A percentile compares a stretch with the other conserved stretches of the same genome.
Conservation (phyloP, 2,113 vertebrate species). For the Hemiscyllium ocellatum region DNA sequence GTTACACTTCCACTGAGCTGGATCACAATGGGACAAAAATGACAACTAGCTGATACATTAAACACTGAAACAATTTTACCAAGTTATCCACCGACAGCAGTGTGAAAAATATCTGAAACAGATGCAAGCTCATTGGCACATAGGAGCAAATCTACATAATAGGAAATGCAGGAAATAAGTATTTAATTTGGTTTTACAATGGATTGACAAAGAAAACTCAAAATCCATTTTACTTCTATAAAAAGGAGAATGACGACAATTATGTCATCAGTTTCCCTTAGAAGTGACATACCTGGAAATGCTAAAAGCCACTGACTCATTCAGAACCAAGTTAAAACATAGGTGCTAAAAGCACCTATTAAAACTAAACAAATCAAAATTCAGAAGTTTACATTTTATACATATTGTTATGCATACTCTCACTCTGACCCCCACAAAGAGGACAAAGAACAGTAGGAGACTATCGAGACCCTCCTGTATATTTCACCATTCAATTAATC, state of each 20-base stretch:
- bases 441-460: not conserved
- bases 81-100: not conserved
- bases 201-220: not conserved
- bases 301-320: not conserved
- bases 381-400: not conserved
- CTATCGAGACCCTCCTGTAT: not conserved
- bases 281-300: not conserved
- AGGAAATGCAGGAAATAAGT: not conserved
- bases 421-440: not conserved
- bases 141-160: not conserved
- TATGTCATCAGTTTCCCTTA: not conserved
- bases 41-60: too few species aligned
- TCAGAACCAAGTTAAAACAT: not conserved
- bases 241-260: not conserved
- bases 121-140: not conserved
- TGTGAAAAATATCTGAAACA: not conserved
- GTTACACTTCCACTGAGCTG: not conserved
- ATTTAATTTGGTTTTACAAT: not conserved
- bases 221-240: constrained; percentile 5
- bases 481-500: not conserved
- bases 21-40: not conserved
- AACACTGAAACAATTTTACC: not conserved
- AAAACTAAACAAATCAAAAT: not conserved
- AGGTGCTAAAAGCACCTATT: not conserved
- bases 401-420: not conserved